A percentile compares a stretch with the other conserved stretches of the same genome.
phyloP scores from a whole-genome alignment of 1,140 invertebrate genomes.

The Sarcophaga bullata region DNA sequence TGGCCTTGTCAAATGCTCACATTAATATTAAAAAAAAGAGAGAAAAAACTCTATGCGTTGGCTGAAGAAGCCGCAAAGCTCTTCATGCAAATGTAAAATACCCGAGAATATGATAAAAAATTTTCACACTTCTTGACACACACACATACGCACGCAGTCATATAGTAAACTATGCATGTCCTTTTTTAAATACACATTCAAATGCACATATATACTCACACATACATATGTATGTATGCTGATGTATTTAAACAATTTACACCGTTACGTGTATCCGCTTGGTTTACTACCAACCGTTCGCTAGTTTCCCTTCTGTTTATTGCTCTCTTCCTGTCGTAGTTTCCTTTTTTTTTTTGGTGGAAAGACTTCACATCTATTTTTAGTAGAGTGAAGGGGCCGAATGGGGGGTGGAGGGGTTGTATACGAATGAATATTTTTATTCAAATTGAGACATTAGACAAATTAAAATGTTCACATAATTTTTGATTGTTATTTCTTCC shows the following conservation, averaged over 20 bases:
- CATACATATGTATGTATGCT: too few relatives aligned
- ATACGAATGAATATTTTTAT: conserved; percentile 49
- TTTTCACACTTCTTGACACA: conserved; percentile 15
- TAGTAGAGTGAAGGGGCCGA: too few relatives aligned
- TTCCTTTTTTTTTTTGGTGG: too few relatives aligned
- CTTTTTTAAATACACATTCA: not conserved
- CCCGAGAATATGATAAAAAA: not conserved
- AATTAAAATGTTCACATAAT: conserved; percentile 65
- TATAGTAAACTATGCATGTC: not conserved
- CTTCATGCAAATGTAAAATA: not conserved
- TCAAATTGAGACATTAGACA: conserved; percentile 65
- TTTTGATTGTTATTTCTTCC: conserved; percentile 60
- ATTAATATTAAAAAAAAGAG: too few relatives aligned
- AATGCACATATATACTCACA: too few relatives aligned
- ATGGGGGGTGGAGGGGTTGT: too few relatives aligned
- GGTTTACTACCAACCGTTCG: not conserved
- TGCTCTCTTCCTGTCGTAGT: too few relatives aligned
- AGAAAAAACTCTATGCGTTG: too few relatives aligned
- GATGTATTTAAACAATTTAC: not conserved
- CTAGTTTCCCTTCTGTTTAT: conserved; percentile 5
- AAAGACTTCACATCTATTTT: too few relatives aligned
- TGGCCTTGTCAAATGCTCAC: not conserved
- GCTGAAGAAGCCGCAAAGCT: not conserved
- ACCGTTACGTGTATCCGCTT: not conserved
- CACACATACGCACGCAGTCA: not conserved